Conservation (phyloP, 2,797 vertebrate species). For the Rhodeus uyekii region DNA sequence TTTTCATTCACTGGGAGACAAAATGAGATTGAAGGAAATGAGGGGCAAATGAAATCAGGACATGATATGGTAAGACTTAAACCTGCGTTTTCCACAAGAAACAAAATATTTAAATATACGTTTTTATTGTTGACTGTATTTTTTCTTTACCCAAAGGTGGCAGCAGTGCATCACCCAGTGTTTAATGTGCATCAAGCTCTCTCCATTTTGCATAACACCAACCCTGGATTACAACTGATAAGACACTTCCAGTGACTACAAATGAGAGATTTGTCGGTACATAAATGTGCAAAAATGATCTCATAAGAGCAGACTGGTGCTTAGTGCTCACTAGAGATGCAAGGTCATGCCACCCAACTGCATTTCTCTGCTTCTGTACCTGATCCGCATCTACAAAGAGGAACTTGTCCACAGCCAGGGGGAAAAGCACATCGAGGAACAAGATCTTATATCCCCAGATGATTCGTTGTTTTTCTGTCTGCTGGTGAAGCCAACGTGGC, state of each 20-base stretch:
- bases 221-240: not conserved
- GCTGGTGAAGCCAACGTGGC: slow-evolving; percentile 94
- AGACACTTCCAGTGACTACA: not conserved
- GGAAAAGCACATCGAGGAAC: slow-evolving; percentile 97
- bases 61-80: not conserved
- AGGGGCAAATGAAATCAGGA: not conserved
- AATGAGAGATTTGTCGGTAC: not conserved
- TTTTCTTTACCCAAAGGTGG: slow-evolving; percentile 46
- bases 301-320: not conserved
- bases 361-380: slow-evolving; percentile 68
- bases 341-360: not conserved
- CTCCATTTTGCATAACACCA: not conserved
- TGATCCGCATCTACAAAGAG: slow-evolving; percentile 98
- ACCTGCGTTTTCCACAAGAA: not conserved
- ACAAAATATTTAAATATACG: not conserved
- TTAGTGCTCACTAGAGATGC: not conserved
- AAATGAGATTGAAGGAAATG: too few species aligned
- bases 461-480: slow-evolving; percentile 94
- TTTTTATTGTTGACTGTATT: not conserved
- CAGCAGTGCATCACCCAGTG: slow-evolving; percentile 31
- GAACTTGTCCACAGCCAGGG: slow-evolving; percentile 94
- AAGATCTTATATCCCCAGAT: slow-evolving; percentile 99
- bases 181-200: not conserved
- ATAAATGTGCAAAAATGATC: not conserved
- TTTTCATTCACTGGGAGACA: not conserved